phyloP scores from a whole-genome alignment of 2,888 invertebrate species.

The Arrhopalites spinosus region DNA sequence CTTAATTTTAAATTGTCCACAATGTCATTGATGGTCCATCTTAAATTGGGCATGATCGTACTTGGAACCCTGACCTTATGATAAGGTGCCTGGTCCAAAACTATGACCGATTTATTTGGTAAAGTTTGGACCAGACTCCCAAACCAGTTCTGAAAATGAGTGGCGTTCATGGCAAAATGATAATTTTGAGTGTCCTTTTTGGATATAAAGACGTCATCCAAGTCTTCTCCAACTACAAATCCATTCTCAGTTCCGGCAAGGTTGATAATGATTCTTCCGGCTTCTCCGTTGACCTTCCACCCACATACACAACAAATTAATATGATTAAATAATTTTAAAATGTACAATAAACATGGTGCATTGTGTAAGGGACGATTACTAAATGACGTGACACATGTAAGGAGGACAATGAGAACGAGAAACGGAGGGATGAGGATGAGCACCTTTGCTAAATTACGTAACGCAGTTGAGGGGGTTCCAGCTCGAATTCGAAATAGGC shows the following conservation, averaged over 20 bases:
- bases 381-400: too few species aligned
- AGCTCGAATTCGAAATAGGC: too few species aligned
- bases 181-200: background rate
- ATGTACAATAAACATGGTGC: too few species aligned
- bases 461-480: too few species aligned
- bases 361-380: too few species aligned
- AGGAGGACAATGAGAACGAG: too few species aligned
- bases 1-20: background rate
- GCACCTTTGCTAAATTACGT: too few species aligned
- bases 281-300: background rate
- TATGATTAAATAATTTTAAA: too few species aligned
- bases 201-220: background rate
- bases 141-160: background rate
- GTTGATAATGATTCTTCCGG: background rate
- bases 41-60: background rate
- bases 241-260: background rate
- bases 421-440: too few species aligned
- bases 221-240: background rate
- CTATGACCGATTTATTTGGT: background rate
- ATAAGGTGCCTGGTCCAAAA: background rate
- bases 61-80: background rate
- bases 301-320: background rate
- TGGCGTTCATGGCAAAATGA: background rate
- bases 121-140: background rate
- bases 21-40: background rate